These are phyloP conservation scores for Chlorocebus sabaeus DNA, from an alignment of 2,113 vertebrate genomes.

Conservation along the genomic window DNA sequence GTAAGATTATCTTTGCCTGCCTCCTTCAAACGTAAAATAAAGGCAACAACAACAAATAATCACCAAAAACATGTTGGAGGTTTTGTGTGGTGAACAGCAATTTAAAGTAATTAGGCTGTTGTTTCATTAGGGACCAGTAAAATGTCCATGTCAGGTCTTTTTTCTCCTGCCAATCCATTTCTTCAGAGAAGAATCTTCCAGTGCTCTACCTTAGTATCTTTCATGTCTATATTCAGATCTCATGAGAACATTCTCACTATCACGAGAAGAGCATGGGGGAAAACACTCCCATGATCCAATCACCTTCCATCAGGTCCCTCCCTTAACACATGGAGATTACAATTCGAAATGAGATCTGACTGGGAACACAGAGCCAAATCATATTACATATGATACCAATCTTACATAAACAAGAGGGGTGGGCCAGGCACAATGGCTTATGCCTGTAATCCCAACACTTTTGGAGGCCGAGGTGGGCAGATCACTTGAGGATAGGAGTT, in stretches of 20 bases:
- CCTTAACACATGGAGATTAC: too few species aligned
- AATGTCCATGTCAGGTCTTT: neutral
- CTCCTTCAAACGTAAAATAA: neutral
- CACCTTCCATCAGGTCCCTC: too few species aligned
- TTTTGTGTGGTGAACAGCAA: neutral
- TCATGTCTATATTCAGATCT: neutral
- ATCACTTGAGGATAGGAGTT: neutral
- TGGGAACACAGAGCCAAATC: too few species aligned
- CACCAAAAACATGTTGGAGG: neutral
- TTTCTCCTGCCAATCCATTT: neutral
- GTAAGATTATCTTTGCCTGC: neutral
- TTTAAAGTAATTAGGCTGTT: neutral
- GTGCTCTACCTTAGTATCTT: neutral
- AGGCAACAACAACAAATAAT: neutral
- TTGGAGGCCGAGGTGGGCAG: neutral
- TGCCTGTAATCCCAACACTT: neutral
- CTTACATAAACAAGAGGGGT: too few species aligned
- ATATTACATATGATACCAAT: too few species aligned
- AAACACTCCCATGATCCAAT: too few species aligned
- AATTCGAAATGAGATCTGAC: too few species aligned
- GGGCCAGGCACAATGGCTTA: neutral
- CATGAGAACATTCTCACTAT: too few species aligned
- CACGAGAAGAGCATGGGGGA: too few species aligned
- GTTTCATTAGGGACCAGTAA: neutral
- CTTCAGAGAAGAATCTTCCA: neutral